Evolutionary conservation across 2,888 invertebrate species (phyloP), one percentile per base, ranked within the genome.

Genomic region (Megastigmus dorsalis): DNA sequence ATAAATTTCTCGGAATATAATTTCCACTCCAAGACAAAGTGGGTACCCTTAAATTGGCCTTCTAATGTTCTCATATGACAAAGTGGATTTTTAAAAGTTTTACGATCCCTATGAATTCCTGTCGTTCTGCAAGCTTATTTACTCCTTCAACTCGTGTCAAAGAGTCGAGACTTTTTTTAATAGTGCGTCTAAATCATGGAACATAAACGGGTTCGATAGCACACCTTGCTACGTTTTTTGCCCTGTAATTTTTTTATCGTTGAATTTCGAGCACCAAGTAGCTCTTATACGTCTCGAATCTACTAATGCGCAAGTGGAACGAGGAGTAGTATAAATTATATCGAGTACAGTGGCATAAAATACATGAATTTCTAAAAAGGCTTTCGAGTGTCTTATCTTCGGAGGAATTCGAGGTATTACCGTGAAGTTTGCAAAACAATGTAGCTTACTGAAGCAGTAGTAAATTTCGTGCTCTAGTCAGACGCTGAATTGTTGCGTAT

Each of bases 1-100:
- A 54, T 63, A 60, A 55, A 70, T 62, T 63, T 36, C 41, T 38
- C 4, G 2, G n/a, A 15, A 36, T 3, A 23, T 18, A 62, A 60
- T 48, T 15, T 43, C 15, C 23, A 1, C 33, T 55, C 28, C 13
- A 33, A 23, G 7, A 13, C 28, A 52, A 7, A 7, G 3, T 54
- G 4, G 5, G 28, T 28, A 15, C 3, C 4, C 18, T 4, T 15
- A 43, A 43, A 43, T 43, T 15, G 18, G n/a, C 18, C 6, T 50
- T 33, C 18, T 54, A 33, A 33, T 54, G 36, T 38, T 38, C 3
- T 33, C 33, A 6, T 2, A 4, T n/a, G 36, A 55, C 13, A 15
- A 33, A 18, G n/a, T 9, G 7, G 18, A 41, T 41, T 41, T 41
- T 41, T 41, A 3, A 41, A 41, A 10, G 3, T 41, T 13, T 41